Evolutionary conservation across 2,113 vertebrate genomes (phyloP).

Genomic region (Chunga burmeisteri): DNA sequence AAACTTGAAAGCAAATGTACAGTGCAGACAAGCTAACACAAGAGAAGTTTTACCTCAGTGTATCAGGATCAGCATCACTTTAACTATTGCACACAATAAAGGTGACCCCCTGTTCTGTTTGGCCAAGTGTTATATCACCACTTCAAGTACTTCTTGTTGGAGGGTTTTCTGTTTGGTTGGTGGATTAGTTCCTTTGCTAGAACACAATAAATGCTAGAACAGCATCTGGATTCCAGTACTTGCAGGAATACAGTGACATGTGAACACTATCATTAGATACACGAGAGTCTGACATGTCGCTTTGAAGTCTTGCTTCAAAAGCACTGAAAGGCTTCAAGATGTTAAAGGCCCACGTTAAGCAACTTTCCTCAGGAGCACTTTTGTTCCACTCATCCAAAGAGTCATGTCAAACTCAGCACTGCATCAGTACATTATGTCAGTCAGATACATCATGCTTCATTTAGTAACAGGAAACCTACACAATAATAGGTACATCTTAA

Average conservation of each 20-base stretch:
- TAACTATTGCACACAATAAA: background rate
- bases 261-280: background rate
- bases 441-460: background rate
- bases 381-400: background rate
- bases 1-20: background rate
- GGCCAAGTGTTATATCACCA: background rate
- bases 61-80: background rate
- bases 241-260: background rate
- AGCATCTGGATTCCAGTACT: background rate
- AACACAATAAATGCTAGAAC: background rate
- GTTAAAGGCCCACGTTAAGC: background rate
- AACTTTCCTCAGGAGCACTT: background rate
- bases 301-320: conserved; percentile 50
- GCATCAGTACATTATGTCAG: background rate
- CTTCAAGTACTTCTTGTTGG: rapidly evolving
- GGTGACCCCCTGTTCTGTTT: background rate
- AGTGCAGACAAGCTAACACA: background rate
- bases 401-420: background rate
- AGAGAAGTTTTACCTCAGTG: background rate
- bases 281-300: rapidly evolving
- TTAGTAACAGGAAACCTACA: background rate
- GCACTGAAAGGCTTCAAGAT: background rate
- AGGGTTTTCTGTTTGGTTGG: background rate
- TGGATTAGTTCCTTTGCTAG: background rate
- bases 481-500: background rate